Evolutionary conservation across 2,113 vertebrate species (phyloP).

Genomic region (Galbula dea): DNA sequence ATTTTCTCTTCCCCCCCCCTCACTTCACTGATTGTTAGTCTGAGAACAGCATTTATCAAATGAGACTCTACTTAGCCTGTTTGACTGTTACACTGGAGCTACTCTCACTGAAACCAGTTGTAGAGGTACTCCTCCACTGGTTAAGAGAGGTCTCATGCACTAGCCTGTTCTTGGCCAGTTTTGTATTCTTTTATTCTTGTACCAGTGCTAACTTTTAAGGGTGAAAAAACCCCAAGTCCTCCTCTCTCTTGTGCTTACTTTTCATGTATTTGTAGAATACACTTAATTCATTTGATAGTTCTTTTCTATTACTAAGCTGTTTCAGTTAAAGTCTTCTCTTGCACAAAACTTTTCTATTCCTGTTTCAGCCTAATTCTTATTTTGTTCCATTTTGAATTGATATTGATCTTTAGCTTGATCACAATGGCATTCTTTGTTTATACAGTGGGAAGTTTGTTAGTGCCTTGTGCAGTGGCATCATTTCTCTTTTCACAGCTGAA

Average conservation of each 20-base stretch:
- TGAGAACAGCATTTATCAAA: neutral
- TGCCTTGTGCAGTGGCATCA: neutral
- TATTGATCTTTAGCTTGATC: neutral
- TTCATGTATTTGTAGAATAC: neutral
- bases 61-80: neutral
- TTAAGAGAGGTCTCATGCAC: neutral
- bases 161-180: neutral
- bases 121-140: neutral
- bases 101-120: neutral
- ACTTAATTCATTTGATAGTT: neutral
- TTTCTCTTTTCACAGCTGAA: neutral
- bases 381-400: neutral
- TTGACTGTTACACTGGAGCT: neutral
- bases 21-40: neutral
- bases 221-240: neutral
- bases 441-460: neutral
- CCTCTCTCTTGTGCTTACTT: neutral
- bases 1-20: neutral
- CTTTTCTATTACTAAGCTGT: neutral
- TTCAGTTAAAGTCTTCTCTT: neutral
- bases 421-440: neutral
- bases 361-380: neutral
- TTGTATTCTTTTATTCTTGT: neutral
- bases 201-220: accelerated
- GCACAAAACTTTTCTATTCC: neutral